Evolutionary conservation across 2,797 vertebrate species (phyloP).

Genomic region (Protonibea diacanthus): DNA sequence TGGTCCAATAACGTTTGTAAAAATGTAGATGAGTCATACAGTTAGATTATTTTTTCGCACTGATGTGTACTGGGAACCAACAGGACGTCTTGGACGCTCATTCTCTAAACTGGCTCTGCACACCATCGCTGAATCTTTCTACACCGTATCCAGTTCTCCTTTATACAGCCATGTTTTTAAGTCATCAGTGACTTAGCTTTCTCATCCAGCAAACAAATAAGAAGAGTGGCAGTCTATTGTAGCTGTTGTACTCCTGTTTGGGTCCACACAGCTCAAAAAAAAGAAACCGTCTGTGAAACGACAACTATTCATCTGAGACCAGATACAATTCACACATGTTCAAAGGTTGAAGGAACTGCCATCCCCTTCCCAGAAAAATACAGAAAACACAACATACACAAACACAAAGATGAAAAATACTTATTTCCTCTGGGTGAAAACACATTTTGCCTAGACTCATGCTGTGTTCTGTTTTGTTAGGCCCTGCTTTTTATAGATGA

Average conservation of each 20-base stretch:
- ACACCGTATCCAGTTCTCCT: background rate
- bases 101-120: background rate
- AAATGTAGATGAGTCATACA: background rate
- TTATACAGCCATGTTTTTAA: background rate
- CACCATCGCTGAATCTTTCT: background rate
- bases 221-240: conserved; percentile 14
- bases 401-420: conserved; percentile 55
- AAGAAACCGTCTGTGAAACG: conserved; percentile 30
- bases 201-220: conserved; percentile 4
- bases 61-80: background rate
- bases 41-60: background rate
- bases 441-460: conserved; percentile 63
- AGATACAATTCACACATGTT: conserved; percentile 78
- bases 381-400: conserved; percentile 48
- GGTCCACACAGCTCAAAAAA: conserved; percentile 17
- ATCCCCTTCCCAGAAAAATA: conserved; percentile 30
- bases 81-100: background rate
- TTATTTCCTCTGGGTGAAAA: conserved; percentile 69
- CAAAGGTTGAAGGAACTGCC: conserved; percentile 51
- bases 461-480: conserved; percentile 46
- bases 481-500: conserved; percentile 72
- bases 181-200: background rate
- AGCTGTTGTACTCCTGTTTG: conserved; percentile 23
- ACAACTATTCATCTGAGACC: conserved; percentile 65
- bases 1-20: background rate